Conservation (phyloP, 2,888 invertebrate species). For the Hedya salicella region DNA sequence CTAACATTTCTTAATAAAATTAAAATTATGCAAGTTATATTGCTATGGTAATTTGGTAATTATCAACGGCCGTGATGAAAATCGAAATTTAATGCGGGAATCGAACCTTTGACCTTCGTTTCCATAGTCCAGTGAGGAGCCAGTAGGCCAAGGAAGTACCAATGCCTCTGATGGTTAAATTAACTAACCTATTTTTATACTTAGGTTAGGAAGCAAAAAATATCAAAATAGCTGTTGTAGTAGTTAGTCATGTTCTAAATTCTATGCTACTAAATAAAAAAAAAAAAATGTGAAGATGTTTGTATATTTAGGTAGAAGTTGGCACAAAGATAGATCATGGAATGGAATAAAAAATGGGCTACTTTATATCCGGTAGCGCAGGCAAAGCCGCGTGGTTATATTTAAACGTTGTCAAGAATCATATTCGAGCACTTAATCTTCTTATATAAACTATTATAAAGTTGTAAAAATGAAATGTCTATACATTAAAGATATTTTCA, state of each 20-base stretch:
- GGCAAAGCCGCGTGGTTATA: no score
- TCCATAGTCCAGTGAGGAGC: slow-evolving; percentile 29
- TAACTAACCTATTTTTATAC: not conserved
- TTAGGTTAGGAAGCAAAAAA: slow-evolving; percentile 20
- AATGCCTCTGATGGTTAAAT: slow-evolving; percentile 9
- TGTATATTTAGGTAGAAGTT: no score
- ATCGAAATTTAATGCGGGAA: slow-evolving; percentile 15
- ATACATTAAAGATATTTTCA: no score
- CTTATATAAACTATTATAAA: no score
- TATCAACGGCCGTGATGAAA: slow-evolving; percentile 20
- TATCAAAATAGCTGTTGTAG: not conserved
- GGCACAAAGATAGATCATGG: no score
- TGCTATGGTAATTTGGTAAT: slow-evolving; percentile 15
- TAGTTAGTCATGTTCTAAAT: not conserved
- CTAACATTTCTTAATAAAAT: not conserved
- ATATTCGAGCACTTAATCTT: no score
- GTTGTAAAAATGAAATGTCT: no score
- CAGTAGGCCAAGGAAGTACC: slow-evolving; percentile 36
- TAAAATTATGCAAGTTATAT: not conserved
- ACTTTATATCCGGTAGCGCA: no score
- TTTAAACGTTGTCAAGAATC: no score
- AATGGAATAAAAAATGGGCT: no score
- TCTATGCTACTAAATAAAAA: no score
- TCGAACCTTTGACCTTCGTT: slow-evolving; percentile 13
- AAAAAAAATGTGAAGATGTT: no score